Base-by-base conservation (phyloP, 2,888 invertebrate genomes). In the Rambutsinella grinnellia region DNA sequence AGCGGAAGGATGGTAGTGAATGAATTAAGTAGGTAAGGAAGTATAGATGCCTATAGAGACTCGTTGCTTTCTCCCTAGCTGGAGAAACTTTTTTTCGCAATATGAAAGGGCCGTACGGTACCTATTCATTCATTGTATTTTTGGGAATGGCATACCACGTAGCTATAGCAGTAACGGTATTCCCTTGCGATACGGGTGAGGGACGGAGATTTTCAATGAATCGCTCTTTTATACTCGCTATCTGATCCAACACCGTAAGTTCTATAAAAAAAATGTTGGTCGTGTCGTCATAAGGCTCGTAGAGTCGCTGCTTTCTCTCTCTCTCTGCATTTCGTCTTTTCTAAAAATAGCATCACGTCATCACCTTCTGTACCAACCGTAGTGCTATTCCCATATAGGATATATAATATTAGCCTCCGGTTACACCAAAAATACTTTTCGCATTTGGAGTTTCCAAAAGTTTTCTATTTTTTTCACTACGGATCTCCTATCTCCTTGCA, bases 301-400 rank as follows among this genome's bases (percentile, higher is more conserved):
- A 67, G 56, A 60, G 62, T 67, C 63, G 8, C 57, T 49, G 23
- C 36, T 54, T 54, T 27, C 44, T 26, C 68, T 66, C 28, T 54
- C 56, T 56, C 28, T 56, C 47, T 36, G 36, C 17, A 24, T 26
- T 28, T 27, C 47, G 8, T 23, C 10, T 49, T 27, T 56, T 69
- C 76, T 76, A 76, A 76, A 76, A 76, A 76, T 76, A 76, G 60
- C 57, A 13, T 65, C 69, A 69, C 76, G 76, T 76, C 76, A 76
- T 63, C 76, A 76, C 65, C 76, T 74, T 54, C 44, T 57, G 62
- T 63, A 68, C 51, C 46, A 46, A 47, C 56, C 26, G 51, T 26
- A 56, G 47, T 53, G 54, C 53, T 47, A 28, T n/a, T 66, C n/a
- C n/a, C n/a, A n/a, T n/a, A n/a, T n/a, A n/a, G n/a, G n/a, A n/a